Percentiles rank a stretch among this genome's conserved stretches.
Conservation (phyloP, 2,113 vertebrate genomes). For the Felis catus region F.catus_Fca126_mat1.0 CM031416.1:64376001-64376500, state of each 20-base stretch:
- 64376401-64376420: not conserved
- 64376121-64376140: not conserved
- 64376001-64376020: not conserved
- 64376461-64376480: constrained; percentile 44
- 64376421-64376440: constrained; percentile 44
- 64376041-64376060: not conserved
- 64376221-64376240: too few species aligned
- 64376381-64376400: too few species aligned
- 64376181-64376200: not conserved
- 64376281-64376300: too few species aligned
- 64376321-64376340: too few species aligned
- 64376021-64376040: not conserved
- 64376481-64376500: constrained; percentile 61
- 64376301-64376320: too few species aligned
- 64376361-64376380: too few species aligned
- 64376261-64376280: too few species aligned
- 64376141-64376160: constrained; percentile 27
- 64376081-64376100: not conserved
- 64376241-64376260: too few species aligned
- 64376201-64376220: too few species aligned
- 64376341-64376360: too few species aligned
- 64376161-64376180: constrained; percentile 29
- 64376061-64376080: not conserved
- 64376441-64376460: constrained; percentile 35
- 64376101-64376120: not conserved